Evolutionary conservation across 2,888 invertebrate species (phyloP), one percentile per base, ranked within the genome.

Genomic region (Spialia ferax): DNA sequence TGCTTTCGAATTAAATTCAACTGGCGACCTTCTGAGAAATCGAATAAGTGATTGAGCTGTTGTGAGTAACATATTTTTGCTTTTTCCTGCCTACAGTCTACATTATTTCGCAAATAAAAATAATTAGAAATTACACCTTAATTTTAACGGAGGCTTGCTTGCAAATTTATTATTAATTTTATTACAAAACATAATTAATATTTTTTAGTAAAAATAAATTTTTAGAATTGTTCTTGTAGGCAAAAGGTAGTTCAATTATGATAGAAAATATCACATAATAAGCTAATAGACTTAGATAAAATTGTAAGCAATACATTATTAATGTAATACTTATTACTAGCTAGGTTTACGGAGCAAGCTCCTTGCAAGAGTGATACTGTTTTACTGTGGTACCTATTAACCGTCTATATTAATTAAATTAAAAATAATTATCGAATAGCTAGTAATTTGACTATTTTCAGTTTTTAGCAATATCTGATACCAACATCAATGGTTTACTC

Each of bases 231-330:
- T 59, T 65, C 50, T 60, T 23, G 18, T 60, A 54, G 54, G 66
- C 60, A 6, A 54, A 63, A 45, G n/a, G 60, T 66, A 66, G 66
- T 29, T 66, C 60, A 66, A 66, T 66, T 66, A 66, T 61, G 54
- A 32, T 66, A 70, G 69, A 55, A 66, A 69, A 70, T 70, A 74
- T 70, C 45, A 60, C 73, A 66, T 71, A 32, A 18, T 18, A 77
- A 70, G 69, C 63, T 71, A 71, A 66, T 76, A 77, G 70, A 63
- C 68, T 68, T 73, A 77, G 74, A 71, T 72, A 71, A 74, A 74
- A 72, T 77, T 72, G 63, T 71, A 73, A 74, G 71, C 71, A 74
- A 75, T 73, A 75, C 67, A 71, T 54, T 71, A 60, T 69, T 70
- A n/a, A 63, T 60, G 63, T 63, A 60, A 55, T 60, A 57, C n/a